Conservation (phyloP, 2,888 invertebrate genomes). For the Phoenoteleia sp. region DNA sequence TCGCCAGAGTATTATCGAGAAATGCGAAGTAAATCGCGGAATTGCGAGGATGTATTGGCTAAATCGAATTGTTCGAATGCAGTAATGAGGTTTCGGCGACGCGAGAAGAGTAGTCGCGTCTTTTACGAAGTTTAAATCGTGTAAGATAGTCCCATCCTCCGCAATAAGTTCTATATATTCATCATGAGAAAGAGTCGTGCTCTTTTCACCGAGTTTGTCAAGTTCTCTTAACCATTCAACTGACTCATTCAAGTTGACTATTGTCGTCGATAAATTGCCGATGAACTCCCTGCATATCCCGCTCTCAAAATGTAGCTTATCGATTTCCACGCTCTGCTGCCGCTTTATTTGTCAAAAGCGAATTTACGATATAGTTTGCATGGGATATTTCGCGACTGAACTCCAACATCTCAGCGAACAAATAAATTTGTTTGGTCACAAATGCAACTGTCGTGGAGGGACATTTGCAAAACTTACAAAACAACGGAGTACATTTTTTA, state of each 20-base stretch:
- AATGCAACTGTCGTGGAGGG: slow-evolving; percentile 6
- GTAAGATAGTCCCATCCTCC: no score
- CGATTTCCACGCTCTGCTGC: slow-evolving; percentile 57
- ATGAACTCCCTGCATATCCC: slow-evolving; percentile 53
- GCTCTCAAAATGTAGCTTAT: slow-evolving; percentile 62
- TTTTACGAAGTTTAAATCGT: no score
- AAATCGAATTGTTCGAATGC: slow-evolving; percentile 62
- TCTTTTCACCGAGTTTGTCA: slow-evolving; percentile 61
- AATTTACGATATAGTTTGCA: slow-evolving; percentile 59
- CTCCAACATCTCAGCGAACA: slow-evolving; percentile 42
- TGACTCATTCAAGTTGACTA: slow-evolving; percentile 64
- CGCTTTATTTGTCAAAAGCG: slow-evolving; percentile 65
- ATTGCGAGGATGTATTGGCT: slow-evolving; percentile 49
- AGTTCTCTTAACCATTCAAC: slow-evolving; percentile 68
- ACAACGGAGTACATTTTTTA: slow-evolving; percentile 9
- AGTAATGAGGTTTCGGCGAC: slow-evolving; percentile 20
- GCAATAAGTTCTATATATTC: slow-evolving; percentile 13
- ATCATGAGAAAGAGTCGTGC: slow-evolving; percentile 33
- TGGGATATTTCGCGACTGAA: slow-evolving; percentile 39
- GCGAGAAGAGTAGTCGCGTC: slow-evolving; percentile 15
- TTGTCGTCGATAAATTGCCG: slow-evolving; percentile 72
- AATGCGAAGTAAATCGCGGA: slow-evolving; percentile 52
- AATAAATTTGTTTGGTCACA: slow-evolving; percentile 54
- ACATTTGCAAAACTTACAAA: no score
- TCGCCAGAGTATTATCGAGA: slow-evolving; percentile 28